Conservation (phyloP, 2,888 invertebrate species). For the Agrochola circellaris region DNA sequence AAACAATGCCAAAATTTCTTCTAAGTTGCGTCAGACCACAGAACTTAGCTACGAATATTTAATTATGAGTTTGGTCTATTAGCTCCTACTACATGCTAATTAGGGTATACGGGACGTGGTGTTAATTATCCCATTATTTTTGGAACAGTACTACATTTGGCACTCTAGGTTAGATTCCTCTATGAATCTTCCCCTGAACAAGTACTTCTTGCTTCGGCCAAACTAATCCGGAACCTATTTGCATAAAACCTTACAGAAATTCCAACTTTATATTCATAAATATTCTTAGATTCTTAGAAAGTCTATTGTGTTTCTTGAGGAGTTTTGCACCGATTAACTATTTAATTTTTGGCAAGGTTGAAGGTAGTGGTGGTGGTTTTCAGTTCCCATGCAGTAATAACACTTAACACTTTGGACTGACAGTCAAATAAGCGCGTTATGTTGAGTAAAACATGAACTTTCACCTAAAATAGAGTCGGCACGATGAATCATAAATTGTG, state of each 20-base stretch:
- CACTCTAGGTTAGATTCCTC: background rate
- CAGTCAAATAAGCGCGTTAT: slow-evolving; percentile 26
- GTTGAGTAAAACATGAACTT: slow-evolving; percentile 22
- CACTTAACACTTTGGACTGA: slow-evolving; percentile 25
- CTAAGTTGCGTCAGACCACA: background rate
- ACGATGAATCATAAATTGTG: slow-evolving; percentile 37
- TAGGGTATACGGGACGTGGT: background rate
- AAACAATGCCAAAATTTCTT: background rate
- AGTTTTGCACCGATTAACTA: background rate
- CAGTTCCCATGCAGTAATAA: slow-evolving; percentile 4
- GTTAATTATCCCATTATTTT: background rate
- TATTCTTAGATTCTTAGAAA: background rate
- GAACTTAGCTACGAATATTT: background rate
- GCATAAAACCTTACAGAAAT: background rate
- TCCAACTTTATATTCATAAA: background rate
- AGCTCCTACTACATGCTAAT: background rate
- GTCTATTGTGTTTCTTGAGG: background rate
- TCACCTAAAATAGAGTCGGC: slow-evolving; percentile 29
- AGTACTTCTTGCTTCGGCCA: too few relatives aligned
- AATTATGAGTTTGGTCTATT: background rate
- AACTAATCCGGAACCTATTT: background rate
- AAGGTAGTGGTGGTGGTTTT: background rate
- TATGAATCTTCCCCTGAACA: background rate
- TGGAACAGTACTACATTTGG: background rate
- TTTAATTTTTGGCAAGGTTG: background rate